A percentile compares a stretch with the other conserved stretches of the same genome.
Conservation (phyloP, 2,888 invertebrate genomes). For the Creontiades dilutus region DNA sequence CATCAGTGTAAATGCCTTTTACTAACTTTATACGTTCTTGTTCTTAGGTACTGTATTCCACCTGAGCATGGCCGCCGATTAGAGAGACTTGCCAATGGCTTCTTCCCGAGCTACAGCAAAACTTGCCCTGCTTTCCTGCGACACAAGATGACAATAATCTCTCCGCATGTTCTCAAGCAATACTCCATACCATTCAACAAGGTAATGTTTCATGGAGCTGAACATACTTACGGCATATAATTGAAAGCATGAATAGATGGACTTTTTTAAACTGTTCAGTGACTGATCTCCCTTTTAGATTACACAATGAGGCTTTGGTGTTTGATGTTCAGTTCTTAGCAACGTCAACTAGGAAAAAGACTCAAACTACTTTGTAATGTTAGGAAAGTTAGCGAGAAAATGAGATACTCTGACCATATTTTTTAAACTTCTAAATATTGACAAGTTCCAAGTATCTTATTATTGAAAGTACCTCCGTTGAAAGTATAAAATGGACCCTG, state of each 20-base stretch:
- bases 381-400: too few species aligned
- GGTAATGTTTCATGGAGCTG: constrained; percentile 79
- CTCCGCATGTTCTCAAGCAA: constrained; percentile 93
- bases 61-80: constrained; percentile 96
- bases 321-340: too few species aligned
- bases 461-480: too few species aligned
- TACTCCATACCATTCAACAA: constrained; percentile 97
- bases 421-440: too few species aligned
- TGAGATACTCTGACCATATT: too few species aligned
- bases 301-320: too few species aligned
- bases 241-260: not conserved
- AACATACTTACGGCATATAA: not conserved
- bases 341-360: too few species aligned
- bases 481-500: too few species aligned
- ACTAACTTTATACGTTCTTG: constrained; percentile 35
- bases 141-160: constrained; percentile 99
- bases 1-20: too few species aligned
- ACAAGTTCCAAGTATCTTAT: too few species aligned
- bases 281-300: too few species aligned
- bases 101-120: constrained; percentile 91
- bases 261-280: not conserved
- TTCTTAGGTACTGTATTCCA: constrained; percentile 91
- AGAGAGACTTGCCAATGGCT: constrained; percentile 94
- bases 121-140: constrained; percentile 94
- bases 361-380: too few species aligned